phyloP scores from a whole-genome alignment of 1,140 invertebrate genomes.

The Ericerus pela region DNA sequence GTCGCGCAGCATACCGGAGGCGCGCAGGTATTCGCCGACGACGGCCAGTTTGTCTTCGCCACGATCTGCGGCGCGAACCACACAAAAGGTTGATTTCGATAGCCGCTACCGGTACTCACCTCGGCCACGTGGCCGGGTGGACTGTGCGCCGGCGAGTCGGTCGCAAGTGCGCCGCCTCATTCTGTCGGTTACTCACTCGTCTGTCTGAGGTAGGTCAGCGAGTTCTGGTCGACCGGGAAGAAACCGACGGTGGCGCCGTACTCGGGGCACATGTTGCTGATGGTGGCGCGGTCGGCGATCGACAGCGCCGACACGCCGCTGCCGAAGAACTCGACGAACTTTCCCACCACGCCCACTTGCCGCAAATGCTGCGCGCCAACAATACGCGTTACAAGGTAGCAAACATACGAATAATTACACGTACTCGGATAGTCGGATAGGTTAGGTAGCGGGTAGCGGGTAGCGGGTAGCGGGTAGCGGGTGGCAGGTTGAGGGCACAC shows the following conservation, averaged over 20 bases:
- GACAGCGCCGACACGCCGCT: conserved; percentile 76
- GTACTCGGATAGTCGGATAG: too few species aligned
- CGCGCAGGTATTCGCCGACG: conserved; percentile 70
- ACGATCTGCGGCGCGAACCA: conserved; percentile 46
- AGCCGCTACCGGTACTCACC: too few species aligned
- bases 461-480: too few species aligned
- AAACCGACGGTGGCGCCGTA: conserved; percentile 93
- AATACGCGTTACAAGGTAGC: too few species aligned
- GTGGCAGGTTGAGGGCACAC: too few species aligned
- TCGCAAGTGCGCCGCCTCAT: too few species aligned
- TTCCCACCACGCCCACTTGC: conserved; percentile 88
- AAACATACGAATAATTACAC: too few species aligned
- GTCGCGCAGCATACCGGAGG: conserved; percentile 69
- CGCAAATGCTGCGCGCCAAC: conserved; percentile 85
- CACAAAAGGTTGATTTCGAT: not conserved
- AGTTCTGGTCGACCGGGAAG: conserved; percentile 84
- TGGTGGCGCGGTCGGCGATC: conserved; percentile 87
- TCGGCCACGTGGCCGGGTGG: too few species aligned
- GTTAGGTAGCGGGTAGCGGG: too few species aligned
- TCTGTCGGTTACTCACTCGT: conserved; percentile 70
- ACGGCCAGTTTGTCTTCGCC: conserved; percentile 61
- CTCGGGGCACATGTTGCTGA: conserved; percentile 96
- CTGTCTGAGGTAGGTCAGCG: conserved; percentile 70
- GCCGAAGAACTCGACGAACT: conserved; percentile 98
- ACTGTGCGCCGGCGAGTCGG: too few species aligned